Evolutionary conservation across 2,888 invertebrate species (phyloP).

Genomic region (Drosophila birchii): DNA sequence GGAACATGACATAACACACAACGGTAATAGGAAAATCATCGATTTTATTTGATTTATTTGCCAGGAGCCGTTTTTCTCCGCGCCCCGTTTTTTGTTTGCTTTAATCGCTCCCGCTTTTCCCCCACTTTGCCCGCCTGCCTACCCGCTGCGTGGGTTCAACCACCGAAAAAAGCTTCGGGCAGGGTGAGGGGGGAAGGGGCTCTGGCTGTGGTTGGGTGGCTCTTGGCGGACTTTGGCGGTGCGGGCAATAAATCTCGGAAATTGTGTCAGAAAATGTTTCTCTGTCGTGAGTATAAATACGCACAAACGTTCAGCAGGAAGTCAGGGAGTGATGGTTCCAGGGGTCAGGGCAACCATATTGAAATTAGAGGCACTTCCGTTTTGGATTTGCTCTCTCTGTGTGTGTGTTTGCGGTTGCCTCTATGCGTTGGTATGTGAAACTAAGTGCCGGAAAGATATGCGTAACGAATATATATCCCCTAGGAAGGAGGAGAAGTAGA

Average conservation of each 20-base stretch:
- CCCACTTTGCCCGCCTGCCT: slow-evolving; percentile 10
- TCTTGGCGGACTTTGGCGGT: slow-evolving; percentile 46
- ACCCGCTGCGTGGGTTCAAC: slow-evolving; percentile 37
- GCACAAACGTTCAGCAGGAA: slow-evolving; percentile 14
- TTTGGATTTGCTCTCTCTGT: slow-evolving; percentile 46
- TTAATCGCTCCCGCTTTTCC: slow-evolving; percentile 22
- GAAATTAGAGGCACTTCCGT: slow-evolving; percentile 78
- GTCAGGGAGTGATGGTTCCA: background rate
- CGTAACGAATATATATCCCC: slow-evolving; percentile 49
- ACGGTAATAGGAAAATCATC: slow-evolving; percentile 80
- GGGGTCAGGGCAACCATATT: slow-evolving; percentile 68
- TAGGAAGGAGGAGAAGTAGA: slow-evolving; percentile 9
- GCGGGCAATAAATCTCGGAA: slow-evolving; percentile 74
- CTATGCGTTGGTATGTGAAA: slow-evolving; percentile 42
- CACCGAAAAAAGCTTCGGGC: slow-evolving; percentile 29
- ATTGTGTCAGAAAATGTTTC: slow-evolving; percentile 79
- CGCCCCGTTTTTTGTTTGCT: slow-evolving; percentile 23
- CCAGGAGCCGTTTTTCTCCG: slow-evolving; percentile 32
- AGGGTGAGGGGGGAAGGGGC: background rate
- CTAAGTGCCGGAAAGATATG: slow-evolving; percentile 78
- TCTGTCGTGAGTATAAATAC: slow-evolving; percentile 40
- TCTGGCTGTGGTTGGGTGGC: slow-evolving; percentile 7
- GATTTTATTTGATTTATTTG: slow-evolving; percentile 79
- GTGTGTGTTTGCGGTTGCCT: slow-evolving; percentile 55
- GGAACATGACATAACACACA: slow-evolving; percentile 78